Percentiles rank a stretch among this genome's conserved stretches.
Conservation (phyloP, 2,888 invertebrate genomes). For the Scaptomyza reducta region DNA sequence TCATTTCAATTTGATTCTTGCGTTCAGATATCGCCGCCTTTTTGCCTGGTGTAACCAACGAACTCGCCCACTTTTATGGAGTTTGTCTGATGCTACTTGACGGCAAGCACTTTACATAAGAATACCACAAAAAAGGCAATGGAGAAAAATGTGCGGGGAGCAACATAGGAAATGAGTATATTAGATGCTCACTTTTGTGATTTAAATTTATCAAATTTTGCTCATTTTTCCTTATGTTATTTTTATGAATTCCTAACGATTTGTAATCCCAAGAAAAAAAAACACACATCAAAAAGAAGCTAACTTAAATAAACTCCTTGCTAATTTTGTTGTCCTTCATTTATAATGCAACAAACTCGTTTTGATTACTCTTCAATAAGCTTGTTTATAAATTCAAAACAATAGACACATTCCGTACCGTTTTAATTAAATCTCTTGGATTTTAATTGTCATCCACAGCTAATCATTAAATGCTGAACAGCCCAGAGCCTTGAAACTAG, state of each 20-base stretch:
- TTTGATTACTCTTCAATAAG: slow-evolving; percentile 14
- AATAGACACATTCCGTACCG: slow-evolving; percentile 32
- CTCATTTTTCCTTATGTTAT: slow-evolving; percentile 14
- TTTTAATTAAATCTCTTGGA: slow-evolving; percentile 65
- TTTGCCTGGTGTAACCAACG: slow-evolving; percentile 29
- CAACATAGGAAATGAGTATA: slow-evolving; percentile 15
- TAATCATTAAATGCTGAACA: slow-evolving; percentile 58
- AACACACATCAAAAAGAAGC: background rate
- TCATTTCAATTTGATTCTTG: slow-evolving; percentile 77
- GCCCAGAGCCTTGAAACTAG: slow-evolving; percentile 20
- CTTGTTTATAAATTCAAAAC: slow-evolving; percentile 38
- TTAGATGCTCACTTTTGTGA: slow-evolving; percentile 40
- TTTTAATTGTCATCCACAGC: slow-evolving; percentile 55
- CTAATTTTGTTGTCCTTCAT: background rate
- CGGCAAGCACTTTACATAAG: slow-evolving; percentile 46
- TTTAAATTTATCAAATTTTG: slow-evolving; percentile 35
- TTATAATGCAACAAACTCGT: background rate
- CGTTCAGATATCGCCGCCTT: slow-evolving; percentile 57
- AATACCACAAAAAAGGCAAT: slow-evolving; percentile 35
- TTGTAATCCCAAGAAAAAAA: slow-evolving; percentile 8
- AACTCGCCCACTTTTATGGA: slow-evolving; percentile 39
- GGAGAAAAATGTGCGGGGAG: background rate
- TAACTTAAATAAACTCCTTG: background rate
- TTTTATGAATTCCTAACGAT: slow-evolving; percentile 35
- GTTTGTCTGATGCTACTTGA: slow-evolving; percentile 31